These are phyloP conservation scores for Gryllus longicercus DNA, from an alignment of 2,888 invertebrate species.

Conservation along the genomic window DNA sequence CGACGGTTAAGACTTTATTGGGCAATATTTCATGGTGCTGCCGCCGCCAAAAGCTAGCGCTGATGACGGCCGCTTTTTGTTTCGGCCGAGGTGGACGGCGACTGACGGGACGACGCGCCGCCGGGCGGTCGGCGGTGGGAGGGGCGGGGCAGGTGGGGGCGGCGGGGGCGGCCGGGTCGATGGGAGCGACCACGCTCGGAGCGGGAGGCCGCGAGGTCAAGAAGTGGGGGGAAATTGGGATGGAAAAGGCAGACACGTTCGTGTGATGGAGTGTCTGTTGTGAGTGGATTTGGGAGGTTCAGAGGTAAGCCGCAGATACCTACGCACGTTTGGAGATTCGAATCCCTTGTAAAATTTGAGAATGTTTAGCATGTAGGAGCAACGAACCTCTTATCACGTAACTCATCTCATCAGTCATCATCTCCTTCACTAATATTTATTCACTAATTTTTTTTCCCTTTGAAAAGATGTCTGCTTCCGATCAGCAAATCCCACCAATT, in stretches of 20 bases:
- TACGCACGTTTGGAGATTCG: too few species aligned
- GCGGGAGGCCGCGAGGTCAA: background rate
- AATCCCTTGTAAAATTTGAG: too few species aligned
- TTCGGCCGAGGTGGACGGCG: background rate
- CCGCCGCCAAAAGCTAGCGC: background rate
- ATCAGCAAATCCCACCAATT: too few species aligned
- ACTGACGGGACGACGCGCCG: background rate
- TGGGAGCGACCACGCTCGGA: background rate
- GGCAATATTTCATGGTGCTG: constrained; percentile 17
- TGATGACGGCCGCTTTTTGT: constrained; percentile 5
- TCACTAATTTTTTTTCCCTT: too few species aligned
- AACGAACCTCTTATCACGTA: too few species aligned
- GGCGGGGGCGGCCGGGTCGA: background rate
- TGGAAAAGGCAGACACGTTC: background rate
- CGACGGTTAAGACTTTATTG: constrained; percentile 17
- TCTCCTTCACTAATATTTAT: too few species aligned
- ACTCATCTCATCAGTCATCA: too few species aligned
- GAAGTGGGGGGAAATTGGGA: constrained; percentile 11
- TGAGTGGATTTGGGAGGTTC: background rate
- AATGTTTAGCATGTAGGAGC: too few species aligned
- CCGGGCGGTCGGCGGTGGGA: background rate
- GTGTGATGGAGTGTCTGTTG: background rate
- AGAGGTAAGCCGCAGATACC: too few species aligned
- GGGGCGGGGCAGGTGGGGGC: background rate
- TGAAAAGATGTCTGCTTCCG: too few species aligned